Evolutionary conservation across 2,888 invertebrate species (phyloP).

Genomic region (Priocnemis perturbator): DNA sequence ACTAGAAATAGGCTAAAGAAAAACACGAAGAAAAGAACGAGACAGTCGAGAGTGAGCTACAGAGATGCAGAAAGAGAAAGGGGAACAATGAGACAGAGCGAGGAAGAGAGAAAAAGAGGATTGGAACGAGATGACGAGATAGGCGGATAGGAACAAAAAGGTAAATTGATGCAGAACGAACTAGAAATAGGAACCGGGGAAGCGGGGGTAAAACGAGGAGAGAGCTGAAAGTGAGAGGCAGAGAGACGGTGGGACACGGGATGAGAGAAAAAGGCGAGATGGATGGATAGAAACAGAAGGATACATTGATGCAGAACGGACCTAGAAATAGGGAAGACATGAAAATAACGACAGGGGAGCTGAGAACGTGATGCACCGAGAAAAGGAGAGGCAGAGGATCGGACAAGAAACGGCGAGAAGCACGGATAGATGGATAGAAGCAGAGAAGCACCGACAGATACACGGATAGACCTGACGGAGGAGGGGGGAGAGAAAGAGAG

Average conservation of each 20-base stretch:
- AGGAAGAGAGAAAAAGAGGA: no score
- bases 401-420: background rate
- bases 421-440: constrained; percentile 3
- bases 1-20: background rate
- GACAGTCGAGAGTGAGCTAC: background rate
- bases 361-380: no score
- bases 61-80: background rate
- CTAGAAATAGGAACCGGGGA: no score
- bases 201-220: background rate
- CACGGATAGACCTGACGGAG: background rate
- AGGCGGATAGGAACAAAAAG: no score
- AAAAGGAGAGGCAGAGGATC: background rate
- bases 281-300: constrained; percentile 10
- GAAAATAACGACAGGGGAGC: no score
- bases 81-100: background rate
- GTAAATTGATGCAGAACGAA: no score
- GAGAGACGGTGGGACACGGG: background rate
- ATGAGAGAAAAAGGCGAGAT: background rate
- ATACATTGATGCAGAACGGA: background rate
- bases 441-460: background rate
- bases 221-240: background rate
- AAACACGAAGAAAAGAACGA: background rate
- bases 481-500: constrained; percentile 13
- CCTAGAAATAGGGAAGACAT: constrained; percentile 1
- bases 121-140: no score